Evolutionary conservation across 2,888 invertebrate species (phyloP).

Genomic region (Melinaea menophilus): DNA sequence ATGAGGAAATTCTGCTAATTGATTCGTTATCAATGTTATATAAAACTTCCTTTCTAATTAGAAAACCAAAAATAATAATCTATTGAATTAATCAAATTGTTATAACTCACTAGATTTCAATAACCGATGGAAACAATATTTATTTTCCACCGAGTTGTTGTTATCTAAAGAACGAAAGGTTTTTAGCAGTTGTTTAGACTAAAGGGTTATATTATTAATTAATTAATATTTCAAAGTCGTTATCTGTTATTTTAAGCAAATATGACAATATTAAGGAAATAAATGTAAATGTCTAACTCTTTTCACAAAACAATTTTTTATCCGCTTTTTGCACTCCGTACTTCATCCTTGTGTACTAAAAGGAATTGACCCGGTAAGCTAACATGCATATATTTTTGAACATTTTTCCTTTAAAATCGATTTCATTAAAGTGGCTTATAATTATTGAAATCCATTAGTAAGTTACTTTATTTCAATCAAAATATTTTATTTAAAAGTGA

Average conservation of each 20-base stretch:
- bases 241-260: not conserved
- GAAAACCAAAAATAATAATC: not conserved
- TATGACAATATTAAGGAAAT: not conserved
- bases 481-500: no score
- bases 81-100: not conserved
- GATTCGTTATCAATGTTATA: not conserved
- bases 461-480: no score
- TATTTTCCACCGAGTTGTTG: constrained; percentile 1
- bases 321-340: no score
- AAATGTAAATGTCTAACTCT: no score
- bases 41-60: not conserved
- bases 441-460: no score
- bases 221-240: not conserved
- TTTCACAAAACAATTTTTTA: no score
- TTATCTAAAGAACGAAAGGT: not conserved
- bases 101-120: not conserved
- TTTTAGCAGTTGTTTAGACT: constrained; percentile 1
- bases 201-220: not conserved
- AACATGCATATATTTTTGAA: no score
- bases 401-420: no score
- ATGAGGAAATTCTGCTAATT: not conserved
- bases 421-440: no score
- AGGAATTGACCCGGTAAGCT: no score
- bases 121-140: constrained; percentile 1
- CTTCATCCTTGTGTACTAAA: no score